Conservation (phyloP, 2,113 vertebrate genomes). For the Acrocephalus arundinaceus region DNA sequence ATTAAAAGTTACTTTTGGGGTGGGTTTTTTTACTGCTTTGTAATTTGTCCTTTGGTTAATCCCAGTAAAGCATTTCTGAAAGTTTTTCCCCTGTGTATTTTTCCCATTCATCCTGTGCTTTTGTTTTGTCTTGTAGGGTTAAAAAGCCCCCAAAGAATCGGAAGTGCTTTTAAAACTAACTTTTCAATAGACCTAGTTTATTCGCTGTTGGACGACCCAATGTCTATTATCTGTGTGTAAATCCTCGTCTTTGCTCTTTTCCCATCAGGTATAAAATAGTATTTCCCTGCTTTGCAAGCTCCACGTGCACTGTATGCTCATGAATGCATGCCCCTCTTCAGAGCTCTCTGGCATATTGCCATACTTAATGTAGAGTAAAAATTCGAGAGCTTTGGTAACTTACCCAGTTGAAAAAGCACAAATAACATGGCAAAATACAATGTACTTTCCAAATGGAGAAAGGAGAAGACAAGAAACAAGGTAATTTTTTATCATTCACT, state of each 20-base stretch:
- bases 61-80: background rate
- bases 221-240: background rate
- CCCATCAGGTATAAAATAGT: background rate
- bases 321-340: background rate
- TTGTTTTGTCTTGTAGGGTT: background rate
- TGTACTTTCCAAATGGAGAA: background rate
- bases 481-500: background rate
- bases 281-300: background rate
- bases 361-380: background rate
- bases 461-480: background rate
- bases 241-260: background rate
- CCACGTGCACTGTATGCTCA: background rate
- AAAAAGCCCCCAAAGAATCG: background rate
- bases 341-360: background rate
- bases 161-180: background rate
- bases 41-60: background rate
- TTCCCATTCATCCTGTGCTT: background rate
- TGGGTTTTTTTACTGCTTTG: background rate
- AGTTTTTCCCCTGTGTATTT: background rate
- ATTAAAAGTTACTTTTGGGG: background rate
- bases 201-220: background rate
- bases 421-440: background rate
- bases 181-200: background rate
- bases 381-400: background rate
- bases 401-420: background rate